Percentiles rank a stretch among this genome's conserved stretches.
These are phyloP conservation scores for Operophtera brumata DNA, from an alignment of 2,888 invertebrate species.

Conservation along the genomic window DNA sequence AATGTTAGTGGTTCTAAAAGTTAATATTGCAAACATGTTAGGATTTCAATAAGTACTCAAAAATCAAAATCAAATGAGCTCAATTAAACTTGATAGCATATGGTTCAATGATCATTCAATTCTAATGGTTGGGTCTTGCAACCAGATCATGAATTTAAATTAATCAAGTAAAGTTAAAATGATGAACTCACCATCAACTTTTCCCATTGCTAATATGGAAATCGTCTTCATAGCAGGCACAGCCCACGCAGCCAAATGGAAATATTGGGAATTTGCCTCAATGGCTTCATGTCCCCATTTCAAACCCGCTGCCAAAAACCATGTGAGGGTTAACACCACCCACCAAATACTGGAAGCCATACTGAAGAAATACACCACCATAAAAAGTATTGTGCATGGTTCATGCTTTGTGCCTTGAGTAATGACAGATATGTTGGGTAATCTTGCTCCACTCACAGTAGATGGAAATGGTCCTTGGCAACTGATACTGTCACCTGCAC, in stretches of 20 bases:
- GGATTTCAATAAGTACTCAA: background rate
- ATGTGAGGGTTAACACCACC: conserved; percentile 96
- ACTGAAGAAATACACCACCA: conserved; percentile 97
- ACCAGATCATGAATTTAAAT: background rate
- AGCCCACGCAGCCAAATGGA: conserved; percentile 99
- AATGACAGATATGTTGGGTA: conserved; percentile 90
- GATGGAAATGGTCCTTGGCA: conserved; percentile 90
- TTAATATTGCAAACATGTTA: background rate
- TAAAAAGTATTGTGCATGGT: conserved; percentile 95
- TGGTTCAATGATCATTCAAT: background rate
- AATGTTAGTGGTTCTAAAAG: too few relatives aligned
- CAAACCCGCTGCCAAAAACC: conserved; percentile 97
- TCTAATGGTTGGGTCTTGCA: background rate
- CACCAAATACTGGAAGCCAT: conserved; percentile 99
- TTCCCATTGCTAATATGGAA: conserved; percentile 95
- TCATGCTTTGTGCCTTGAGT: conserved; percentile 93
- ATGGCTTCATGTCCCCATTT: conserved; percentile 99
- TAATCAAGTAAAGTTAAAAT: background rate
- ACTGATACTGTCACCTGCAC: conserved; percentile 89
- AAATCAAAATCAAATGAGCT: background rate
- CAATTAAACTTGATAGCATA: background rate
- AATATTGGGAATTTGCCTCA: conserved; percentile 97
- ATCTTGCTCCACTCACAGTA: conserved; percentile 84
- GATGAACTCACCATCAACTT: conserved; percentile 90
- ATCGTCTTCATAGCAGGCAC: conserved; percentile 97